A percentile compares a stretch with the other conserved stretches of the same genome.
phyloP scores from a whole-genome alignment of 2,113 vertebrate genomes.

The Chaetops frenatus region DNA sequence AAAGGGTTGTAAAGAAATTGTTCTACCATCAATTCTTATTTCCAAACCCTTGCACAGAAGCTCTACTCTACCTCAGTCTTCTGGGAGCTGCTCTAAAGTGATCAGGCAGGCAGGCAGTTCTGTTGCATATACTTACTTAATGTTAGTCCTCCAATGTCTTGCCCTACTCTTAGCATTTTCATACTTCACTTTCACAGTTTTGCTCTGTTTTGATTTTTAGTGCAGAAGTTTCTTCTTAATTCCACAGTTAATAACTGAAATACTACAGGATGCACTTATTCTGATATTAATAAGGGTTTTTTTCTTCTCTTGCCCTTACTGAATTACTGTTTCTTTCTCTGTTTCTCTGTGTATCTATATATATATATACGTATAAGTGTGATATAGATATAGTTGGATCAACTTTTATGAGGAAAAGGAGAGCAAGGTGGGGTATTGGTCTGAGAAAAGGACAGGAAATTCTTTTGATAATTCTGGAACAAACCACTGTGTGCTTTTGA shows the following conservation, averaged over 20 bases:
- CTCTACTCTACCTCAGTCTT: background rate
- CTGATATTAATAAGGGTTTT: background rate
- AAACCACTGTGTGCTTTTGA: background rate
- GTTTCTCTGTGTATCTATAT: background rate
- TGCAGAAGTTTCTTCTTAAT: background rate
- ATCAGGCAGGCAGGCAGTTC: background rate
- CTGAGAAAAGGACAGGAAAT: background rate
- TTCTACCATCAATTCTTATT: slow-evolving; percentile 37
- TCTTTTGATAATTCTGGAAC: background rate
- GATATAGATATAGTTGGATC: background rate
- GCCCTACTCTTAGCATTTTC: background rate
- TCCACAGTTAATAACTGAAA: background rate
- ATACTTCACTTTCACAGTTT: background rate
- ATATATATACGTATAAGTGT: background rate
- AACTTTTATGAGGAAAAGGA: background rate
- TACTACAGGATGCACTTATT: background rate
- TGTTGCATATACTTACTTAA: slow-evolving; percentile 21
- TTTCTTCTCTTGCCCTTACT: background rate
- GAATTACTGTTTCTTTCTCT: background rate
- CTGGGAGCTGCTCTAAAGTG: slow-evolving; percentile 13
- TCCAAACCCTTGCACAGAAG: background rate
- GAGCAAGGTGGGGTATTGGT: background rate
- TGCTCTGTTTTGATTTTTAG: background rate
- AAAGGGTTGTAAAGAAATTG: slow-evolving; percentile 25
- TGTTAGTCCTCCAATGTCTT: background rate